These are phyloP conservation scores for Pipistrellus pygmaeus DNA, from an alignment of 2,797 vertebrate genomes.

Conservation along the genomic window DNA sequence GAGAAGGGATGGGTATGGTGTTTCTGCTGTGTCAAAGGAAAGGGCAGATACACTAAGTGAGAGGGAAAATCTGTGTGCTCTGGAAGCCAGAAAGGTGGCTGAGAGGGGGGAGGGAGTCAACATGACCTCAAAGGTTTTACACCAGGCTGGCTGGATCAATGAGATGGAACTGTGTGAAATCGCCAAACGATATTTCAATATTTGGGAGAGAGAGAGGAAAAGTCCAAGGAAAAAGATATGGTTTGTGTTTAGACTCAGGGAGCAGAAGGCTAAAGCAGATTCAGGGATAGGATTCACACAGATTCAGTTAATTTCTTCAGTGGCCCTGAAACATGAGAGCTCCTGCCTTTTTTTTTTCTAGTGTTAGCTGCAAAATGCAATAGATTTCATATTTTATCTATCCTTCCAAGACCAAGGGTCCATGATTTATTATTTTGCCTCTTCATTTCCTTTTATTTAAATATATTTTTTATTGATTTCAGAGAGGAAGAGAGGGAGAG, in stretches of 20 bases:
- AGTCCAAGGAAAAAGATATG: not conserved
- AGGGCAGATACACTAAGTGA: not conserved
- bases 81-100: not conserved
- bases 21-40: not conserved
- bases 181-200: not conserved
- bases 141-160: not conserved
- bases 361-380: not conserved
- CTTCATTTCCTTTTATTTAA: not conserved
- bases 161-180: not conserved
- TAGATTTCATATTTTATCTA: not conserved
- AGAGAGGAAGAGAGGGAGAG: no score
- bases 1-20: not conserved
- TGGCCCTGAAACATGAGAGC: not conserved
- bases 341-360: not conserved
- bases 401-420: constrained; percentile 11
- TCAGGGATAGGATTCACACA: not conserved
- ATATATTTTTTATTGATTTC: no score
- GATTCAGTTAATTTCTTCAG: not conserved
- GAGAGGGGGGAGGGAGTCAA: not conserved
- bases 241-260: not conserved
- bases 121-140: not conserved
- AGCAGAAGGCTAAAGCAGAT: not conserved
- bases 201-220: not conserved
- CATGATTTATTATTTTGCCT: not conserved
- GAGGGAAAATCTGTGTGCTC: not conserved